Base-by-base conservation (phyloP, 2,113 vertebrate genomes). In the Burhinus bistriatus region DNA sequence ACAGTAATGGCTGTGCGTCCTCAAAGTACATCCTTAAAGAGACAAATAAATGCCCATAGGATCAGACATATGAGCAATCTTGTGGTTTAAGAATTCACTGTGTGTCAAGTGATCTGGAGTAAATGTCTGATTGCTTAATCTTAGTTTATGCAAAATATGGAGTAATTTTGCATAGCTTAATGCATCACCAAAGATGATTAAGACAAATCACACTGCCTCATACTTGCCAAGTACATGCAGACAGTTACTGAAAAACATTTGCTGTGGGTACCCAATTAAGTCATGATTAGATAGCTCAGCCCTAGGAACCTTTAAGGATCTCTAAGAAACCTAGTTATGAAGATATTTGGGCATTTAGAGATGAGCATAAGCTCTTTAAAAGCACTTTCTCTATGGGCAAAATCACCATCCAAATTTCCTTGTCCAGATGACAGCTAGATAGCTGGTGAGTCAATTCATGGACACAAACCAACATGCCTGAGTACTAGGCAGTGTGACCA, bases 121-220 rank as follows among this genome's bases (percentile, higher is more conserved):
- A 89, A 93, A 79, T 71, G 45, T 70, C 83, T 95, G 80, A 95
- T 81, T 94, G 65, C 83, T 96, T 96, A 75, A 94, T 95, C 87
- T 95, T 90, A 93, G 92, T 94, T 95, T 94, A 96, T 95, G 91
- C 73, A 96, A 96, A 96, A 93, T 96, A 78, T 71, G 42, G 89
- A 87, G 59, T 82, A 91, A 96, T 95, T 96, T 95, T 87, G 34
- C 61, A 78, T 92, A 91, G 80, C 57, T 96, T 95, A 96, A 91
- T 91, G 65, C 72, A 96, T 96, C 94, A 91, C 69, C 77, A 94
- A 83, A 75, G 87, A 93, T 93, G 72, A 95, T 94, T 95, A 89
- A 94, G 91, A 96, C 59, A 93, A 93, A 93, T 96, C 25, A 0
- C 23, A 34, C 42, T 82, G 62, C 75, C 59, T 92, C 21, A 40